Evolutionary conservation across 2,888 invertebrate species (phyloP).

Genomic region (Heteromurus nitidus): DNA sequence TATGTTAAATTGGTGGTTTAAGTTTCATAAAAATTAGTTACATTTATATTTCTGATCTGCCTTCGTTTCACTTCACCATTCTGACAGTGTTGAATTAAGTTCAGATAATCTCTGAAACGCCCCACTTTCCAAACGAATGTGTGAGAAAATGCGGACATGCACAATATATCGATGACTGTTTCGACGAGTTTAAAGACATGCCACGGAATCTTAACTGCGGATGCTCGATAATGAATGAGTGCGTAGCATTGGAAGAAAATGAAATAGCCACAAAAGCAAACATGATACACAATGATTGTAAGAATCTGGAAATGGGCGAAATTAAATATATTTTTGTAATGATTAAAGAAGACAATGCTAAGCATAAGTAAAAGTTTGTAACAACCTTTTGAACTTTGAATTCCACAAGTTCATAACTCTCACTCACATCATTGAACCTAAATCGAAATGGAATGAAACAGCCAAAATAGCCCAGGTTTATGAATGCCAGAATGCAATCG

Average conservation of each 20-base stretch:
- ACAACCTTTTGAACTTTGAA: constrained; percentile 27
- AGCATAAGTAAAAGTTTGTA: background rate
- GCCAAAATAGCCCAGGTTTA: constrained; percentile 15
- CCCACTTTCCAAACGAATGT: background rate
- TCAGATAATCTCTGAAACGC: background rate
- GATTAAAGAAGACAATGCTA: too few relatives aligned
- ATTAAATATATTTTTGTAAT: too few relatives aligned
- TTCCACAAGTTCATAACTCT: background rate
- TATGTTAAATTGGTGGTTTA: background rate
- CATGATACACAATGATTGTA: background rate
- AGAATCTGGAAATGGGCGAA: background rate
- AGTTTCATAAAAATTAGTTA: background rate
- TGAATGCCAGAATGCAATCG: constrained; percentile 6
- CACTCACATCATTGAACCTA: background rate
- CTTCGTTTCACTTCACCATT: background rate
- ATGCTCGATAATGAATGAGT: background rate
- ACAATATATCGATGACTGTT: background rate
- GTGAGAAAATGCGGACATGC: background rate
- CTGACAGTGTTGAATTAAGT: background rate
- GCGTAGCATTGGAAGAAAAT: background rate
- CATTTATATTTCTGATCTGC: background rate
- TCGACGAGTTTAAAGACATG: background rate
- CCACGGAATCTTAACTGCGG: background rate
- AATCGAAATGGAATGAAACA: constrained; percentile 26
- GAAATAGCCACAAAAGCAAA: background rate